Evolutionary conservation across 2,888 invertebrate species (phyloP).

Genomic region (Brachylomia viminalis): DNA sequence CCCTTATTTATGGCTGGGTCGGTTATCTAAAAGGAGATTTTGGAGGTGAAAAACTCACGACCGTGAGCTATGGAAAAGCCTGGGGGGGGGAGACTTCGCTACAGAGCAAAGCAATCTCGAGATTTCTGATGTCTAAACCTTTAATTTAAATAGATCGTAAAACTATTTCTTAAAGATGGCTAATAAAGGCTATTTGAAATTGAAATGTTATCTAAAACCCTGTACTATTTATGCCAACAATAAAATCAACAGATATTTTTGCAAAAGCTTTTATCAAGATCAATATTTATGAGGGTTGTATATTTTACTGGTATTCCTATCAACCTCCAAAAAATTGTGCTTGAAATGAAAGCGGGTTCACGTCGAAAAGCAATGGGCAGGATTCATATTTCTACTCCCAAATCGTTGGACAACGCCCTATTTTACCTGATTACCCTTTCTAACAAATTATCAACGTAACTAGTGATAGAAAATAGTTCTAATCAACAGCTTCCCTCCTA

Average conservation of each 20-base stretch:
- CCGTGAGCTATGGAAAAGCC: background rate
- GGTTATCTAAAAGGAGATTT: background rate
- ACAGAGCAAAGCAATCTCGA: background rate
- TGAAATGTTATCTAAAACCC: background rate
- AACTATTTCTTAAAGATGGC: background rate
- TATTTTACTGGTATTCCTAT: background rate
- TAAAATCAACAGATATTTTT: background rate
- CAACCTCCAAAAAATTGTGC: background rate
- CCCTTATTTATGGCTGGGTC: background rate
- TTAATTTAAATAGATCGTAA: background rate
- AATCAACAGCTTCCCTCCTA: constrained; percentile 31
- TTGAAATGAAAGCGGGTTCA: background rate
- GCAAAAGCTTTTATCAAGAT: background rate
- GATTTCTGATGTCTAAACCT: too few relatives aligned
- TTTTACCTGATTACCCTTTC: background rate
- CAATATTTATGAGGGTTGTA: background rate
- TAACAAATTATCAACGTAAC: background rate
- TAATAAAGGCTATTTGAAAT: background rate
- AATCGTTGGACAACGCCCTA: background rate
- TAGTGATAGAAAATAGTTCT: constrained; percentile 34
- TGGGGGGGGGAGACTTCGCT: background rate
- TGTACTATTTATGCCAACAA: background rate
- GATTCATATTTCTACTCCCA: background rate
- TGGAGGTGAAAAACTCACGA: background rate
- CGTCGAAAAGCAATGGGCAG: background rate